These are phyloP conservation scores for Acromyrmex echinatior DNA, from an alignment of 1,140 invertebrate species.

Conservation along the genomic window DNA sequence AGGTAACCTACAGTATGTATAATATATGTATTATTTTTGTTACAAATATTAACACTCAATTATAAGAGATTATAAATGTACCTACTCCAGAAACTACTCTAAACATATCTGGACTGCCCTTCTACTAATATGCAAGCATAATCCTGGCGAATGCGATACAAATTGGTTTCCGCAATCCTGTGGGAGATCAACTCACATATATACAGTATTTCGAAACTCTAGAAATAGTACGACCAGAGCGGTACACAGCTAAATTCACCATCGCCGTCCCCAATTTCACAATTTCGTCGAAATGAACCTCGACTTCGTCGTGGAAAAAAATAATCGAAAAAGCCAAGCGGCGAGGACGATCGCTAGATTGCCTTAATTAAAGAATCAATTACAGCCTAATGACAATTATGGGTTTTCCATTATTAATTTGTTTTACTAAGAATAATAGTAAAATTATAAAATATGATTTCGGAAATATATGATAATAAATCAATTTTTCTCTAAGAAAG, in stretches of 20 bases:
- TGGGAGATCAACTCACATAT: conserved; percentile 34
- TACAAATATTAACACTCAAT: not conserved
- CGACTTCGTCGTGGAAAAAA: conserved; percentile 56
- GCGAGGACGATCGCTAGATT: not conserved
- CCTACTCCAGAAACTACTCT: not conserved
- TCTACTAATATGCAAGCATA: not conserved
- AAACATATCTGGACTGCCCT: not conserved
- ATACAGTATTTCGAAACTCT: conserved; percentile 61
- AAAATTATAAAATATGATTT: not conserved
- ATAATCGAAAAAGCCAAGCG: not conserved
- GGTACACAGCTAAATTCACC: conserved; percentile 60
- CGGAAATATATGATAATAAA: not conserved
- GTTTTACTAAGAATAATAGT: not conserved
- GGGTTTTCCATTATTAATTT: too few relatives aligned
- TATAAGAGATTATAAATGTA: not conserved
- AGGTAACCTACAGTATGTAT: too few relatives aligned
- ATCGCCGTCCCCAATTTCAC: conserved; percentile 64
- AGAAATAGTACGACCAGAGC: conserved; percentile 64
- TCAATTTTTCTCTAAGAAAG: not conserved
- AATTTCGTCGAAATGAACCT: conserved; percentile 62
- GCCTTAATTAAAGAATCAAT: not conserved
- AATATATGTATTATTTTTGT: not conserved
- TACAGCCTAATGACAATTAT: not conserved
- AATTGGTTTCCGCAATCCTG: conserved; percentile 29
- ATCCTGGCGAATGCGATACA: not conserved